Evolutionary conservation across 2,797 vertebrate genomes (phyloP).

Genomic region (Cheirogaleus major): DNA sequence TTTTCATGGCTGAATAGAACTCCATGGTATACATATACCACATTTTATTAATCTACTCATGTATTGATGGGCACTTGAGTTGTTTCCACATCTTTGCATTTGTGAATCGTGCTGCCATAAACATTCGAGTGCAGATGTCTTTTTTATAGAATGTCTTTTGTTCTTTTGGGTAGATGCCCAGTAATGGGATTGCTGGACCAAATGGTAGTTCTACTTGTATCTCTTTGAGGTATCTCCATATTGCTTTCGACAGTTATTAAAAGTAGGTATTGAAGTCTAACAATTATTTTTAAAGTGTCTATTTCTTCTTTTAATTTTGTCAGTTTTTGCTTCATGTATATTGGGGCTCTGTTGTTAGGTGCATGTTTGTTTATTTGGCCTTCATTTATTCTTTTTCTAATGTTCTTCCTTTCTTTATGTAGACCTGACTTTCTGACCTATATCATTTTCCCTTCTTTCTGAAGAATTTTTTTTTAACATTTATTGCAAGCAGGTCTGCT

Average conservation of each 20-base stretch:
- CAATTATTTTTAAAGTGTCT: not conserved
- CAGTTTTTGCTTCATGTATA: not conserved
- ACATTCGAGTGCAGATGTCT: no score
- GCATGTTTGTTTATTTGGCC: not conserved
- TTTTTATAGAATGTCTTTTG: no score
- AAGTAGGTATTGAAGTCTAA: fast-evolving
- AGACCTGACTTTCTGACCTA: not conserved
- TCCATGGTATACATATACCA: no score
- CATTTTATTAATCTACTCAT: no score
- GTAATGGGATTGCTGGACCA: no score
- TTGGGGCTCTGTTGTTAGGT: not conserved
- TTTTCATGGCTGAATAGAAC: no score
- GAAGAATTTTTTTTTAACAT: not conserved
- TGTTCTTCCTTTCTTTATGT: not conserved
- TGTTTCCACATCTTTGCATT: no score
- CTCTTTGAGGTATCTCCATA: no score
- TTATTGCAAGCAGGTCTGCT: not conserved
- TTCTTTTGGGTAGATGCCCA: no score
- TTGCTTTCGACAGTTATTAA: not conserved
- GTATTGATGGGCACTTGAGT: no score
- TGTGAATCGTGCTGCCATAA: no score
- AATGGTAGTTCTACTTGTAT: no score
- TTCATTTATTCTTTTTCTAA: not conserved
- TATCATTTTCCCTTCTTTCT: not conserved
- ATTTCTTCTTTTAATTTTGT: not conserved